A percentile compares a stretch with the other conserved stretches of the same genome.
phyloP scores from a whole-genome alignment of 2,888 invertebrate species.

The Machimus rusticus region DNA sequence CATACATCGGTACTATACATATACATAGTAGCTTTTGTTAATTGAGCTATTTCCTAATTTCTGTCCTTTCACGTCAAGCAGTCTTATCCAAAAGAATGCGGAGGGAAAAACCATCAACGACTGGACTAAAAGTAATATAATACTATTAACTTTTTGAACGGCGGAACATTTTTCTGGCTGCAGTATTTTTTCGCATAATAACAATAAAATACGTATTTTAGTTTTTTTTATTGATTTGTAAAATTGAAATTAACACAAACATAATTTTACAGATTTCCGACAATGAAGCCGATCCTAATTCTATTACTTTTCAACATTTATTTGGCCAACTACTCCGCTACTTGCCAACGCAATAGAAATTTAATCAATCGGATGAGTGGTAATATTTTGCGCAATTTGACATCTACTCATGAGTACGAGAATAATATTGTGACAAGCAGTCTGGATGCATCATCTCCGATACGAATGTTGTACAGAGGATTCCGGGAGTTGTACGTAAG shows the following conservation, averaged over 20 bases:
- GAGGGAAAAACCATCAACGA: no score
- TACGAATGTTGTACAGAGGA: conserved; percentile 49
- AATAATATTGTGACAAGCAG: conserved; percentile 51
- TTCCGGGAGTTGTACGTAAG: conserved; percentile 49
- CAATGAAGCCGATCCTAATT: neutral
- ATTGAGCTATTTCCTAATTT: no score
- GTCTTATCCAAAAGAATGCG: no score
- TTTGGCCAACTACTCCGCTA: neutral
- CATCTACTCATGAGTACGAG: conserved; percentile 49
- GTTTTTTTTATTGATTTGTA: no score
- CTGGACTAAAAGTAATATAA: no score
- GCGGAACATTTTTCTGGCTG: no score
- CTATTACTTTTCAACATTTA: neutral
- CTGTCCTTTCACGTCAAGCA: no score
- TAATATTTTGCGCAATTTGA: conserved; percentile 50
- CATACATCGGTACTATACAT: no score
- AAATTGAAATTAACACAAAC: neutral
- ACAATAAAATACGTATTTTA: no score
- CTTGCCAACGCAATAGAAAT: conserved; percentile 3
- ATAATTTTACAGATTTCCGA: neutral
- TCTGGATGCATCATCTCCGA: conserved; percentile 49
- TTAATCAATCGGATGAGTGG: conserved; percentile 49
- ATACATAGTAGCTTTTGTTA: no score
- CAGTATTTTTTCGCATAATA: no score
- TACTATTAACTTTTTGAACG: no score